phyloP scores from a whole-genome alignment of 2,888 invertebrate genomes.

The Allygus modestus region DNA sequence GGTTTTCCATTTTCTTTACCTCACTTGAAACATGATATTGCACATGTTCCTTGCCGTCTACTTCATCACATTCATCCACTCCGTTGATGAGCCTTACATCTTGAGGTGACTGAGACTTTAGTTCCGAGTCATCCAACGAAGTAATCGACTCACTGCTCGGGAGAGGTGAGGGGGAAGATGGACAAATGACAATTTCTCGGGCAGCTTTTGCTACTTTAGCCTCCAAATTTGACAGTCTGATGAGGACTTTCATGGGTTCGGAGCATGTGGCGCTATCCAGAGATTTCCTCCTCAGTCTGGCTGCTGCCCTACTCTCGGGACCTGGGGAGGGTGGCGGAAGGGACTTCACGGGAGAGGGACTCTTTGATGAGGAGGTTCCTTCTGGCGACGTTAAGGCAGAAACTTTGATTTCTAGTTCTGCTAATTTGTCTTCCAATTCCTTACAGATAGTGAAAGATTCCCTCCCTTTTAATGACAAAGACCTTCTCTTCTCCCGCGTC shows the following conservation, averaged over 20 bases:
- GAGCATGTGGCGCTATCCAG: conserved; percentile 87
- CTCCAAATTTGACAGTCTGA: conserved; percentile 85
- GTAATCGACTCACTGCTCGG: conserved; percentile 49
- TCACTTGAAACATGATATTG: conserved; percentile 69
- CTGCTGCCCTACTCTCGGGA: conserved; percentile 74
- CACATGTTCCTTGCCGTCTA: conserved; percentile 66
- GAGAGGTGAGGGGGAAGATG: conserved; percentile 60
- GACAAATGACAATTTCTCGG: conserved; percentile 62
- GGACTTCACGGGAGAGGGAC: conserved; percentile 60
- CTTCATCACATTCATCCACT: conserved; percentile 67
- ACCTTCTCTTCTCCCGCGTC: conserved; percentile 86
- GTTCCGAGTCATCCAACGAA: conserved; percentile 46
- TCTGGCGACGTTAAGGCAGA: conserved; percentile 79
- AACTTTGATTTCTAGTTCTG: conserved; percentile 88
- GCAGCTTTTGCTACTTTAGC: conserved; percentile 83
- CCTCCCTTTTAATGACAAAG: conserved; percentile 89
- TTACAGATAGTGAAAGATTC: conserved; percentile 89
- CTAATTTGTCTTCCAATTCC: conserved; percentile 90
- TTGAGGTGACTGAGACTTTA: conserved; percentile 37
- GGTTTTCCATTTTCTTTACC: conserved; percentile 78
- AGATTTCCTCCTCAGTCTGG: conserved; percentile 84
- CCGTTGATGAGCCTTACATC: conserved; percentile 68
- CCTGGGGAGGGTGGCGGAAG: conserved; percentile 51
- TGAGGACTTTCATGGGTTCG: conserved; percentile 83
- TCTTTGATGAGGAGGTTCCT: conserved; percentile 74